phyloP scores from a whole-genome alignment of 2,888 invertebrate species.

The Coremacera marginata region DNA sequence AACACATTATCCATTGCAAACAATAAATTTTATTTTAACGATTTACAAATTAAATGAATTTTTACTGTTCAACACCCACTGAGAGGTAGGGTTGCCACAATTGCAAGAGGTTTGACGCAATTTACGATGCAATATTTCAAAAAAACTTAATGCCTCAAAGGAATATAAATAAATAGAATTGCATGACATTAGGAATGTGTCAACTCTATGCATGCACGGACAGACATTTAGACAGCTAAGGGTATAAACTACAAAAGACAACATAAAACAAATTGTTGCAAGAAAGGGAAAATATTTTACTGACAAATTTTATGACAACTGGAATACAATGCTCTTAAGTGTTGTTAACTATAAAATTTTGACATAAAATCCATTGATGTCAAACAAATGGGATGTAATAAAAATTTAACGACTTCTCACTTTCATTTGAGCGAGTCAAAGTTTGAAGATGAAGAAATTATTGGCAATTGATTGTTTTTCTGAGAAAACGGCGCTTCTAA shows the following conservation, averaged over 20 bases:
- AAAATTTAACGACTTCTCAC: slow-evolving; percentile 33
- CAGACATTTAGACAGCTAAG: no score
- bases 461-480: neutral
- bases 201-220: no score
- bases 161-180: neutral
- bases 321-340: neutral
- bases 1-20: slow-evolving; percentile 3
- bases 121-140: slow-evolving; percentile 50
- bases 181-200: neutral
- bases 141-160: slow-evolving; percentile 45
- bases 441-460: no score
- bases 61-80: neutral
- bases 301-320: slow-evolving; percentile 16
- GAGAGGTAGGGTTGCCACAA: neutral
- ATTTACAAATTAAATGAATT: slow-evolving; percentile 52
- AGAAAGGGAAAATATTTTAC: neutral
- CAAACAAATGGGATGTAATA: slow-evolving; percentile 25
- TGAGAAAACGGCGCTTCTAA: neutral
- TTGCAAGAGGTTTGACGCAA: neutral
- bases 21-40: slow-evolving; percentile 51
- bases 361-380: slow-evolving; percentile 37
- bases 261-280: slow-evolving; percentile 9
- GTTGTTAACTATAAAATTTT: neutral
- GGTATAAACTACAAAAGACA: neutral
- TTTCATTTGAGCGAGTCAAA: neutral